These are phyloP conservation scores for Gymnosoma rotundatum DNA, from an alignment of 2,888 invertebrate species.

Conservation along the genomic window DNA sequence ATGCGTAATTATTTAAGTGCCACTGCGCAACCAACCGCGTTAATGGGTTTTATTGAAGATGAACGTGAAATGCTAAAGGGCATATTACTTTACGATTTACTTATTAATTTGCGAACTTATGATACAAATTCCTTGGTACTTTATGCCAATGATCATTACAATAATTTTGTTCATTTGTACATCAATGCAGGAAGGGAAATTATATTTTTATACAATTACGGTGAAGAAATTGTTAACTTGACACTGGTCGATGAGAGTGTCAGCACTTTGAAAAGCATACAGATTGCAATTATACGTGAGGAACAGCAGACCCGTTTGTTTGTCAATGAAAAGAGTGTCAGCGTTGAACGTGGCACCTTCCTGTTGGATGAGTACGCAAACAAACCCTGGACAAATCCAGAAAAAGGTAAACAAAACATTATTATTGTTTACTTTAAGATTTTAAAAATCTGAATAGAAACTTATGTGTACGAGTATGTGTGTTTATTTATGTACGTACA, in stretches of 20 bases:
- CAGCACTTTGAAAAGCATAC: slow-evolving; percentile 92
- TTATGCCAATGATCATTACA: slow-evolving; percentile 95
- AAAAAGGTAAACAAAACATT: slow-evolving; percentile 84
- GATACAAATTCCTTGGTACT: slow-evolving; percentile 91
- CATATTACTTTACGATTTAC: slow-evolving; percentile 90
- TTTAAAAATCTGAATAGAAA: no score
- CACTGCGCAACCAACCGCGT: slow-evolving; percentile 80
- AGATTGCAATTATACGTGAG: slow-evolving; percentile 91
- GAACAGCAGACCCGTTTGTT: slow-evolving; percentile 89
- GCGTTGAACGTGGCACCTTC: slow-evolving; percentile 87
- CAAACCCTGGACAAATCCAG: slow-evolving; percentile 93
- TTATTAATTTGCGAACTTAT: slow-evolving; percentile 95
- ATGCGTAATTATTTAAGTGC: slow-evolving; percentile 90
- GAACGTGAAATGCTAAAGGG: slow-evolving; percentile 85
- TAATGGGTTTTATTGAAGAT: slow-evolving; percentile 81
- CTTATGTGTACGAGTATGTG: no score
- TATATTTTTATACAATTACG: slow-evolving; percentile 92
- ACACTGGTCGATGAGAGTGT: slow-evolving; percentile 89
- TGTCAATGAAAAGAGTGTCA: slow-evolving; percentile 90
- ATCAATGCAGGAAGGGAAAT: slow-evolving; percentile 90
- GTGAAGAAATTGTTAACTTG: slow-evolving; percentile 90
- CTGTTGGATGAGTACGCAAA: slow-evolving; percentile 90
- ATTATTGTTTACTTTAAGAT: no score
- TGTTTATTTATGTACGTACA: no score
- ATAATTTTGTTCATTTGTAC: slow-evolving; percentile 95